These are phyloP conservation scores for Gymnopithys bicolor DNA, from an alignment of 2,797 vertebrate genomes.

Conservation along the genomic window DNA sequence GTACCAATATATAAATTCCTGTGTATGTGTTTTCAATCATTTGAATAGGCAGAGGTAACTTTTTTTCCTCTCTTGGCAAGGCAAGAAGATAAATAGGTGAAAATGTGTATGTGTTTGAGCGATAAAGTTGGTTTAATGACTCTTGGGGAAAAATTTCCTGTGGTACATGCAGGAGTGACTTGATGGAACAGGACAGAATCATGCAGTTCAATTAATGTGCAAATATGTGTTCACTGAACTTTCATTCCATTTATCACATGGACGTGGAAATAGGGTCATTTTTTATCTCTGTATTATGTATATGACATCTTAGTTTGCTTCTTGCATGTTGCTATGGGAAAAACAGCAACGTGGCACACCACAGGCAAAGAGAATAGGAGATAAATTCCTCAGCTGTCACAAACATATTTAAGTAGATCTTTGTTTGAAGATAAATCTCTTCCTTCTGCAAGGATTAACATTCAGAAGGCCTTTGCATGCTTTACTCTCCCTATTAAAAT, in stretches of 20 bases:
- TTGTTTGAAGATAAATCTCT: constrained; percentile 77
- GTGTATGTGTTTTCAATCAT: constrained; percentile 47
- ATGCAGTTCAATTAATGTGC: constrained; percentile 80
- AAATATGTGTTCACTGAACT: constrained; percentile 77
- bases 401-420: constrained; percentile 72
- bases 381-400: constrained; percentile 78
- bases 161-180: constrained; percentile 68
- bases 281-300: constrained; percentile 80
- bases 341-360: constrained; percentile 68
- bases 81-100: constrained; percentile 65
- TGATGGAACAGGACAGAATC: constrained; percentile 76
- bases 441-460: constrained; percentile 65
- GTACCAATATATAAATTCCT: constrained; percentile 28
- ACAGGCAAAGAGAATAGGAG: constrained; percentile 70
- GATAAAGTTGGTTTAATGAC: constrained; percentile 77
- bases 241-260: constrained; percentile 77
- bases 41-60: constrained; percentile 25
- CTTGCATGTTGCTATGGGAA: constrained; percentile 70
- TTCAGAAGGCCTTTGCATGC: constrained; percentile 49
- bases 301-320: constrained; percentile 80
- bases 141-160: constrained; percentile 66
- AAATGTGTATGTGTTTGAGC: constrained; percentile 63
- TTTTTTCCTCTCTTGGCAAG: constrained; percentile 47
- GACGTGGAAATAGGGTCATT: constrained; percentile 77
- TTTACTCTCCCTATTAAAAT: constrained; percentile 61